phyloP scores from a whole-genome alignment of 1,140 invertebrate genomes.

The Drosophila seguyi region DNA sequence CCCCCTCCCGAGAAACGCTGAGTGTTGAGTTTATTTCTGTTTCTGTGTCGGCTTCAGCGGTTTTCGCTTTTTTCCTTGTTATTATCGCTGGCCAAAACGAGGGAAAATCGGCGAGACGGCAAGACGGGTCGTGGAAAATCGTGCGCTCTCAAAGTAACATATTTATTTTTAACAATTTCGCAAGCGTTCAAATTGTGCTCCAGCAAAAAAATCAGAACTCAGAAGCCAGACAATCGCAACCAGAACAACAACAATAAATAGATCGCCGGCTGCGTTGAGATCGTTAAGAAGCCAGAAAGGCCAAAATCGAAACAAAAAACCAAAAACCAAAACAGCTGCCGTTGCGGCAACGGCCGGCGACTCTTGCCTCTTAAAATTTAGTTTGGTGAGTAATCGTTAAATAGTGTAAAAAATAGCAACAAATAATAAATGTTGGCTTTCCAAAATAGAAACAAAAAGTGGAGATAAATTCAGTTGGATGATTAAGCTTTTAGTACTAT shows the following conservation, averaged over 20 bases:
- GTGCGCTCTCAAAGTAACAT: slow-evolving; percentile 71
- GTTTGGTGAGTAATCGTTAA: slow-evolving; percentile 65
- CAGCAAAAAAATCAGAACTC: slow-evolving; percentile 60
- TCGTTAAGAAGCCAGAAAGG: slow-evolving; percentile 45
- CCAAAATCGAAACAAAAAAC: slow-evolving; percentile 26
- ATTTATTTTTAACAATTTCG: slow-evolving; percentile 82
- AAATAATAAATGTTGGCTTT: slow-evolving; percentile 57
- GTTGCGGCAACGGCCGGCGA: slow-evolving; percentile 38
- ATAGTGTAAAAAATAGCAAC: slow-evolving; percentile 48
- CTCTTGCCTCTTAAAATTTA: slow-evolving; percentile 56
- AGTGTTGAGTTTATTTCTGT: slow-evolving; percentile 79
- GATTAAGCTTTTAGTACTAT: slow-evolving; percentile 44
- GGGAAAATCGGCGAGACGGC: slow-evolving; percentile 36
- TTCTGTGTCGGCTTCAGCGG: slow-evolving; percentile 56
- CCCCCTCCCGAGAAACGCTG: slow-evolving; percentile 49
- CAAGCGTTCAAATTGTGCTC: slow-evolving; percentile 74
- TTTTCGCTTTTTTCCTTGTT: slow-evolving; percentile 43
- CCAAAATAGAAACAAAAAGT: slow-evolving; percentile 52
- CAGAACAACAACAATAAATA: slow-evolving; percentile 45
- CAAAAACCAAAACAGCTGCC: slow-evolving; percentile 44
- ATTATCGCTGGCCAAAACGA: slow-evolving; percentile 45
- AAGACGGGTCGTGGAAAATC: slow-evolving; percentile 45
- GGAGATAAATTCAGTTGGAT: slow-evolving; percentile 30
- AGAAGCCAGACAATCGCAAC: slow-evolving; percentile 55
- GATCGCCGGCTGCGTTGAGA: slow-evolving; percentile 37